phyloP scores from a whole-genome alignment of 1,140 invertebrate genomes.

The Bathynomus jamesi region DNA sequence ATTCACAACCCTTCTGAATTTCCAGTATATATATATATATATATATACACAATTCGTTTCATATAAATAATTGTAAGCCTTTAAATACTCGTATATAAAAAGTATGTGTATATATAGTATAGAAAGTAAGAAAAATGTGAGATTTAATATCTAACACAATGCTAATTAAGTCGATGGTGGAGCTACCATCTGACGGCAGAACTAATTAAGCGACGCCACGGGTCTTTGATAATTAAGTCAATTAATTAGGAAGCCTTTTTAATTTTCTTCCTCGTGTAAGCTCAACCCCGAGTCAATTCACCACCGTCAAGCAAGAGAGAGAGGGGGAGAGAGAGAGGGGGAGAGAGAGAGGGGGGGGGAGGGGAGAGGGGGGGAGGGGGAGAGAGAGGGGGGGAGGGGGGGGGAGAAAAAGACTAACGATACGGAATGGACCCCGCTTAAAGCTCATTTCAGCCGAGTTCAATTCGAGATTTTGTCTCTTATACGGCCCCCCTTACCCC shows the following conservation, averaged over 20 bases:
- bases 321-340: not conserved
- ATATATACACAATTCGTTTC: not conserved
- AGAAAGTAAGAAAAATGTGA: not conserved
- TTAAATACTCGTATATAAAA: not conserved
- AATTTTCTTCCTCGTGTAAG: not conserved
- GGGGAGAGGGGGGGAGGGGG: not conserved
- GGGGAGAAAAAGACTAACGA: not conserved
- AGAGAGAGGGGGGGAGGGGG: not conserved
- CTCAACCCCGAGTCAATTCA: not conserved
- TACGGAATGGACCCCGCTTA: not conserved
- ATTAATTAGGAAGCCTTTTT: not conserved
- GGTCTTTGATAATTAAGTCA: constrained; percentile 1
- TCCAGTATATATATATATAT: too few relatives aligned
- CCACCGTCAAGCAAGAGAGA: not conserved
- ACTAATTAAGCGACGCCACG: not conserved
- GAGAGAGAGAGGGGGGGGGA: not conserved
- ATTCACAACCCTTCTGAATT: too few relatives aligned
- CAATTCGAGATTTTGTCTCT: too few relatives aligned
- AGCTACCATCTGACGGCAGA: not conserved
- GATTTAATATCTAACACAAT: constrained; percentile 1
- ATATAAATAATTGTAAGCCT: not conserved
- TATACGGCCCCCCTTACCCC: too few relatives aligned
- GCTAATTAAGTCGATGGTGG: not conserved
- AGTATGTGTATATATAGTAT: not conserved
- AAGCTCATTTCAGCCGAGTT: too few relatives aligned